These are phyloP conservation scores for Melanotaenia trifasciata DNA, from an alignment of 2,797 vertebrate species.

Conservation along the genomic window DNA sequence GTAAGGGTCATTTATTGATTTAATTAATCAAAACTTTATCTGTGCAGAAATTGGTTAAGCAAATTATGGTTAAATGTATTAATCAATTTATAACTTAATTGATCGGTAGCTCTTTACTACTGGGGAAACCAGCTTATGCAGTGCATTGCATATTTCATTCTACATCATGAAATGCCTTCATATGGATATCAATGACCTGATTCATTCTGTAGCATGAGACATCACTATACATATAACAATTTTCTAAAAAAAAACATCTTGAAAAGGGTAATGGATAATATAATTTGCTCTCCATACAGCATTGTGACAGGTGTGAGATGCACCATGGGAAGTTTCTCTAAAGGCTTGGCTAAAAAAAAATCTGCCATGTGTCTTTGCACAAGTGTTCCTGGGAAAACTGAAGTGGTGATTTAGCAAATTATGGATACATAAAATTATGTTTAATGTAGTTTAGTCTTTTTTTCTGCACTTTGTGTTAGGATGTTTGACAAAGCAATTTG, in stretches of 20 bases:
- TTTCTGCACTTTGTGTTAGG: neutral
- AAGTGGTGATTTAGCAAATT: neutral
- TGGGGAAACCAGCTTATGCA: neutral
- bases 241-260: no score
- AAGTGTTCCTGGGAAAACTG: neutral
- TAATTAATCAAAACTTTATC: neutral
- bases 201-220: no score
- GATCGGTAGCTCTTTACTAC: neutral
- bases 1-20: constrained; percentile 74
- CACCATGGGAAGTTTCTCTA: no score
- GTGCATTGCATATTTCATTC: neutral
- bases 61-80: neutral
- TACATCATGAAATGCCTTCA: no score
- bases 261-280: no score
- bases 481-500: neutral
- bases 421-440: neutral
- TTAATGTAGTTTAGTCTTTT: neutral
- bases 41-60: neutral
- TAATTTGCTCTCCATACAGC: no score
- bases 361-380: neutral
- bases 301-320: no score
- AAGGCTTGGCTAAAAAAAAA: no score
- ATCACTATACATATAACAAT: no score
- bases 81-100: neutral
- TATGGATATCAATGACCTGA: no score